These are phyloP conservation scores for Carabus problematicus DNA, from an alignment of 2,888 invertebrate genomes.

Conservation along the genomic window DNA sequence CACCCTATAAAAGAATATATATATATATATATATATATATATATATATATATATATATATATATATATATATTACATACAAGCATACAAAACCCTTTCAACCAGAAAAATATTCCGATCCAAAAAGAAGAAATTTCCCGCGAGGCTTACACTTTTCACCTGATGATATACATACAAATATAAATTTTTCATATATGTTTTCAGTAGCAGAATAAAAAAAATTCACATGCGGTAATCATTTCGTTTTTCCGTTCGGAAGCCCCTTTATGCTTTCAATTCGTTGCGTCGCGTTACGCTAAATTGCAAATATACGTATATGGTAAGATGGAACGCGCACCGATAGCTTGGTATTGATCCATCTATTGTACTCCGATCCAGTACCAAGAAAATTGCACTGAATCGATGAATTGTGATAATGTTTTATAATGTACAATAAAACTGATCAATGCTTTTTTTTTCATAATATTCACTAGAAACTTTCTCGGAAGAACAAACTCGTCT, in stretches of 20 bases:
- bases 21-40: neutral
- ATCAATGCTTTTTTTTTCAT: conserved; percentile 1
- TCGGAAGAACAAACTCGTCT: too few species aligned
- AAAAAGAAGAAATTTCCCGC: too few species aligned
- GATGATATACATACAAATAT: neutral
- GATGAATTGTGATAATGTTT: conserved; percentile 29
- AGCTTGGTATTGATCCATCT: conserved; percentile 36
- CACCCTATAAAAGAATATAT: neutral
- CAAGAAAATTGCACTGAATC: conserved; percentile 28
- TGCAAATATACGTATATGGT: conserved; percentile 1
- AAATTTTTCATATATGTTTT: neutral
- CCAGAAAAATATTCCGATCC: too few species aligned
- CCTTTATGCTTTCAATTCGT: neutral
- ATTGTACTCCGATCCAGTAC: conserved; percentile 32
- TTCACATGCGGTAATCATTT: conserved; percentile 3
- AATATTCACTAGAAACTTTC: too few species aligned
- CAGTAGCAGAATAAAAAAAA: neutral
- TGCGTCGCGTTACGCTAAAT: conserved; percentile 4
- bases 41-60: neutral
- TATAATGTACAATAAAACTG: conserved; percentile 3
- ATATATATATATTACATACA: too few species aligned
- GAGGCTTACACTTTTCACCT: too few species aligned
- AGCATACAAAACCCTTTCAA: too few species aligned
- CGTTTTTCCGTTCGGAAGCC: conserved; percentile 9
- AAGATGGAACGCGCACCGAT: neutral